These are phyloP conservation scores for Ptychadena robeensis DNA, from an alignment of 2,797 vertebrate species.

Conservation along the genomic window DNA sequence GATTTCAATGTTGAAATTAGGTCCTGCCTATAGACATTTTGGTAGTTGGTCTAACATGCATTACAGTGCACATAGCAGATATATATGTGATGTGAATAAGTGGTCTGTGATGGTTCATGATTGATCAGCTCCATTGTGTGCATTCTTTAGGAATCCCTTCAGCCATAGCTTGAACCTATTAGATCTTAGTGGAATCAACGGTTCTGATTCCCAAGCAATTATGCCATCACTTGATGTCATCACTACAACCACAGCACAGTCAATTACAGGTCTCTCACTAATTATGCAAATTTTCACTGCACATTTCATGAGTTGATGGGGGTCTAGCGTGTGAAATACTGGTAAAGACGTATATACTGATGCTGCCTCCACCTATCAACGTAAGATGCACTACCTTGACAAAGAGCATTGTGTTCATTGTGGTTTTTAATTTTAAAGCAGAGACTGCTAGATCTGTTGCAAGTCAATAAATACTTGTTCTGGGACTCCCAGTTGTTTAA, in stretches of 20 bases:
- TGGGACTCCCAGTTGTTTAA: too few relatives aligned
- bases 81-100: not conserved
- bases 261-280: not conserved
- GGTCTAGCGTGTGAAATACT: not conserved
- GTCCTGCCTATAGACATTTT: too few relatives aligned
- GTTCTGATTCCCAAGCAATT: not conserved
- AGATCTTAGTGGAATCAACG: not conserved
- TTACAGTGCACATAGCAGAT: too few relatives aligned
- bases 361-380: not conserved
- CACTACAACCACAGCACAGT: not conserved
- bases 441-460: not conserved
- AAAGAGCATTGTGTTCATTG: not conserved
- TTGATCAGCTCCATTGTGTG: not conserved
- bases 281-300: not conserved
- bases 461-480: not conserved
- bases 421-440: not conserved
- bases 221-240: not conserved
- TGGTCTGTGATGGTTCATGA: not conserved
- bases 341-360: not conserved
- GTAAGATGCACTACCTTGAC: not conserved
- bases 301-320: not conserved
- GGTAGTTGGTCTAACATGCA: too few relatives aligned
- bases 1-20: not conserved
- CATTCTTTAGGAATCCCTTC: not conserved
- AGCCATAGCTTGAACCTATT: not conserved